phyloP scores from a whole-genome alignment of 2,797 vertebrate genomes.

The Catostomus latipinnis region DNA sequence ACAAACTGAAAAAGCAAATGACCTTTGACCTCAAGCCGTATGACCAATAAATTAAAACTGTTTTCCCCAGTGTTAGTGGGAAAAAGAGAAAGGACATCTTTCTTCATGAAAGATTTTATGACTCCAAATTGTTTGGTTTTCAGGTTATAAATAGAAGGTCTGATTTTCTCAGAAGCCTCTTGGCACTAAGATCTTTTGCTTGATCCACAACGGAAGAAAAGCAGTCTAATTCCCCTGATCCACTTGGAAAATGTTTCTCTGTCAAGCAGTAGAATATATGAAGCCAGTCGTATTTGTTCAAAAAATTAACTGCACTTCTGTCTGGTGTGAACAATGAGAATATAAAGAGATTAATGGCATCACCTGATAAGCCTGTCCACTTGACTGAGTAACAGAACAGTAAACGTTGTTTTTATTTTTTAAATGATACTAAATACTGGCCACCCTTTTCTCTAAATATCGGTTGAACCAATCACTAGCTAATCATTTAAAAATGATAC shows the following conservation, averaged over 20 bases:
- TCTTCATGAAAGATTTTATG: slow-evolving; percentile 32
- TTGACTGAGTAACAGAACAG: neutral
- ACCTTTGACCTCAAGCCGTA: neutral
- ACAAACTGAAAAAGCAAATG: neutral
- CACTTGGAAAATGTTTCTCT: neutral
- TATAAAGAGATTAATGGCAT: neutral
- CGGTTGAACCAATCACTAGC: too few species aligned
- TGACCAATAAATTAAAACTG: slow-evolving; percentile 6
- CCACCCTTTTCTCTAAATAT: too few species aligned
- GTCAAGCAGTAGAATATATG: neutral
- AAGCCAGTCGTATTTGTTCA: neutral
- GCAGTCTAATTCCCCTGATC: slow-evolving; percentile 6
- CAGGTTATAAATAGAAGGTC: slow-evolving; percentile 38
- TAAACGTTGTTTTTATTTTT: neutral
- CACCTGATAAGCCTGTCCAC: neutral
- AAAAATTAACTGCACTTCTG: neutral
- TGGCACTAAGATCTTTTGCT: slow-evolving; percentile 20
- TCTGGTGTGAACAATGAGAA: neutral
- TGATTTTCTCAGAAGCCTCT: slow-evolving; percentile 34
- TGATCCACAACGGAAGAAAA: slow-evolving; percentile 17
- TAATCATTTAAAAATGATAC: too few species aligned
- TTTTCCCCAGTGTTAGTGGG: neutral
- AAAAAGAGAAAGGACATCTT: slow-evolving; percentile 6
- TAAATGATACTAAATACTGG: too few species aligned
- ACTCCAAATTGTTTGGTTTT: slow-evolving; percentile 30